Base-by-base conservation (phyloP, 2,113 vertebrate species). In the Pungitius pungitius region DNA sequence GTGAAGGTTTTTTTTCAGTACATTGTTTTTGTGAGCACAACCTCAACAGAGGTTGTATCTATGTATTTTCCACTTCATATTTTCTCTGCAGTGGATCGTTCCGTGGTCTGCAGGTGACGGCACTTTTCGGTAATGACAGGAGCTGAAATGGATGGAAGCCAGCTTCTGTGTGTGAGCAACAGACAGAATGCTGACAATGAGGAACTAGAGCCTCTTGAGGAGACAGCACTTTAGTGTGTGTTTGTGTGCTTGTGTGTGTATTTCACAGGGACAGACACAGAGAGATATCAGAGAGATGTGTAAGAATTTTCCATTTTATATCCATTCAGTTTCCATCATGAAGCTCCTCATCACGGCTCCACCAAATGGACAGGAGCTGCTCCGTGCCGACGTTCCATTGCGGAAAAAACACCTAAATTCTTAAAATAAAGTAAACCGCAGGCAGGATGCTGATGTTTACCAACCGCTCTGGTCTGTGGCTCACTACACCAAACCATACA, bases 151-250 rank as follows among this genome's bases (percentile, higher is more conserved):
- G 89, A 86, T 74, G 61, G 13, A 12, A 57, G 86, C 90, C 89
- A 88, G 71, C 60, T 8, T 75, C 77, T 43, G 47, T 76, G 67
- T 70, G 61, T 10, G 61, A 75, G 69, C 82, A 60, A 71, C 7
- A 17, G 57, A 83, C 69, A 84, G 75, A 89, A 64, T 80, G 89
- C 89, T 92, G 90, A 92, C 85, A 75, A 51, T 45, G 82, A 87
- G 63, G 56, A 88, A 87, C 82, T 61, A 64, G 62, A 84, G 37
- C 83, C 76, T 75, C 70, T 65, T 63, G 58, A 80, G 69, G 73
- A 81, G 64, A 85, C 62, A 83, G 63, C 55, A 14, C 63, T 69
- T 83, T 70, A 71, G 8, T 72, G 33, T 15, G 4, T 51, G 39
- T 61, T 27, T 49, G 47, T 52, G 49, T 51, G n/a, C 12, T 17